Evolutionary conservation across 2,113 vertebrate genomes (phyloP).

Genomic region (Rhipidura dahli): DNA sequence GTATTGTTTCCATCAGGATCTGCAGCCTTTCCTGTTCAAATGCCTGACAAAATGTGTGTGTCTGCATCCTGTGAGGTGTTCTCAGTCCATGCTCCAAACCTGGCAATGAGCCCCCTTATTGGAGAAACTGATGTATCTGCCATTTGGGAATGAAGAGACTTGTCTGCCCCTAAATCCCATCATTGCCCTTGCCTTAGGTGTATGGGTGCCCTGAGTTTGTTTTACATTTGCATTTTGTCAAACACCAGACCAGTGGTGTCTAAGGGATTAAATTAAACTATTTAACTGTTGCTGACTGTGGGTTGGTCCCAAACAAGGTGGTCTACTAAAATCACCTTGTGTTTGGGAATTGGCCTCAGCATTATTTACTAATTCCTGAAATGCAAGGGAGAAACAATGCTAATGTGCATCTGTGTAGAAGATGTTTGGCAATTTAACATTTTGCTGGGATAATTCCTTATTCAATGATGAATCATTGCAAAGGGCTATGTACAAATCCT

Average conservation of each 20-base stretch:
- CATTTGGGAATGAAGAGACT: neutral
- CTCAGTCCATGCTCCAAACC: neutral
- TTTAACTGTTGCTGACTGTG: neutral
- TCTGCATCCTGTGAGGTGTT: neutral
- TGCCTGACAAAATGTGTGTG: rapidly evolving
- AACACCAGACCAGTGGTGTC: neutral
- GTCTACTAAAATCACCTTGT: neutral
- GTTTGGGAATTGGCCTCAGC: neutral
- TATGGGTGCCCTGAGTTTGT: neutral
- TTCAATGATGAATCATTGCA: neutral
- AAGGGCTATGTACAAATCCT: neutral
- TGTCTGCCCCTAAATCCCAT: neutral
- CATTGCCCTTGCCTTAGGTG: neutral
- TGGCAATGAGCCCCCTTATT: neutral
- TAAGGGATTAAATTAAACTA: neutral
- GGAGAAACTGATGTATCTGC: neutral
- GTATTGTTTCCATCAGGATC: neutral
- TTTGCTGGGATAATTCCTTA: neutral
- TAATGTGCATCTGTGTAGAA: neutral
- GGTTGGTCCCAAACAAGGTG: neutral
- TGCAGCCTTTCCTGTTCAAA: neutral
- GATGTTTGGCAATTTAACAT: neutral
- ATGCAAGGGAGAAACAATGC: neutral
- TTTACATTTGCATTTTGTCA: neutral
- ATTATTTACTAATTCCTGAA: neutral